These are phyloP conservation scores for Drosophila funebris DNA, from an alignment of 1,140 invertebrate genomes.

Conservation along the genomic window DNA sequence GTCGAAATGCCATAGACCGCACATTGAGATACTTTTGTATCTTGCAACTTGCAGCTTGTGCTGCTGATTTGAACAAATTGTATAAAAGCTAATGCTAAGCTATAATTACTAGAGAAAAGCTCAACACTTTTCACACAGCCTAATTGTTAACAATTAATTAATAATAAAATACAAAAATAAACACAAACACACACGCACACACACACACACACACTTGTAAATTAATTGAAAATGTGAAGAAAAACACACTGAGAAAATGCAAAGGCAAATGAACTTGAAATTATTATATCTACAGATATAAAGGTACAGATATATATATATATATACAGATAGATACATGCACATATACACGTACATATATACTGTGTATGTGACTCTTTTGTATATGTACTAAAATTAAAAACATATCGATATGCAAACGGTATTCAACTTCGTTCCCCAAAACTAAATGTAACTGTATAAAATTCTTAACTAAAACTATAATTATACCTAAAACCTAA, in stretches of 20 bases:
- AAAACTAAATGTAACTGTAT: constrained; percentile 67
- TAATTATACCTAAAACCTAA: constrained; percentile 9
- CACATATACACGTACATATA: constrained; percentile 23
- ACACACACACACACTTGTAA: constrained; percentile 10
- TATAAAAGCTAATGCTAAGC: constrained; percentile 68
- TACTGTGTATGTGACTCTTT: constrained; percentile 56
- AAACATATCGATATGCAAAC: constrained; percentile 45
- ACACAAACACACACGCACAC: too few species aligned
- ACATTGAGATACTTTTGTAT: constrained; percentile 45
- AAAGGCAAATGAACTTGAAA: constrained; percentile 28
- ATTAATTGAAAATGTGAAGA: constrained; percentile 9
- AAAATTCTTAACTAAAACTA: constrained; percentile 31
- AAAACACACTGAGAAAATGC: background rate
- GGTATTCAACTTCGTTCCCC: constrained; percentile 68
- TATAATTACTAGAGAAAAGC: constrained; percentile 38
- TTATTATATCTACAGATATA: constrained; percentile 24
- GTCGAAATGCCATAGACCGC: constrained; percentile 43
- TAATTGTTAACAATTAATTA: constrained; percentile 60
- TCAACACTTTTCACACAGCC: constrained; percentile 46
- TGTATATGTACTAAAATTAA: constrained; percentile 67
- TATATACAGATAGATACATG: constrained; percentile 5
- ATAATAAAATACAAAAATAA: background rate
- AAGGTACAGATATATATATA: constrained; percentile 6
- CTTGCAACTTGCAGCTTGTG: constrained; percentile 46
- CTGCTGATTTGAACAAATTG: constrained; percentile 71